phyloP scores from a whole-genome alignment of 2,113 vertebrate genomes.

The Chaetodon auriga region DNA sequence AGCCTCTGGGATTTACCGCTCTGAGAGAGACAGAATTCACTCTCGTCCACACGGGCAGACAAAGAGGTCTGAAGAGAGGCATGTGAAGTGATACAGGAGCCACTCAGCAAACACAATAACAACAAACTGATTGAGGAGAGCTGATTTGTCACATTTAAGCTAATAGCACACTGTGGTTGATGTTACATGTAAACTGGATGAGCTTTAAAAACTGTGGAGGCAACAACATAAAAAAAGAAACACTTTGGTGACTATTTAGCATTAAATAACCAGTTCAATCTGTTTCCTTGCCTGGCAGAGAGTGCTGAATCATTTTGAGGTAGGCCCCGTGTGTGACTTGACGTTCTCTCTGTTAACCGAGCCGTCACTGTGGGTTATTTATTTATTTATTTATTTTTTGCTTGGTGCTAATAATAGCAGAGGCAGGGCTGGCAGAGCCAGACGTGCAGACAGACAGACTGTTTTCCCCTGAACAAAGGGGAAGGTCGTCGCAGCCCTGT shows the following conservation, averaged over 20 bases:
- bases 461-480: conserved; percentile 51
- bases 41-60: conserved; percentile 22
- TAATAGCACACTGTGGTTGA: neutral
- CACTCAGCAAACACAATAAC: neutral
- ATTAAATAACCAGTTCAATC: neutral
- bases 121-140: neutral
- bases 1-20: conserved; percentile 56
- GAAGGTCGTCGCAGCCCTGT: neutral
- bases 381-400: conserved; percentile 16
- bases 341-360: conserved; percentile 32
- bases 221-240: neutral
- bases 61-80: conserved; percentile 26
- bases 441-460: conserved; percentile 57
- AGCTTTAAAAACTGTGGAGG: neutral
- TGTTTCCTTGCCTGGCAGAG: conserved; percentile 30
- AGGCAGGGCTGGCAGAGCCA: conserved; percentile 53
- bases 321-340: conserved; percentile 47
- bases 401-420: conserved; percentile 77
- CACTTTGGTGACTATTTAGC: neutral
- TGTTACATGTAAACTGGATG: neutral
- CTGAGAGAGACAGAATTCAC: conserved; percentile 33
- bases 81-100: neutral
- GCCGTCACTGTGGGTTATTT: neutral
- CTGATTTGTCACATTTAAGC: neutral
- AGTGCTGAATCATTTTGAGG: conserved; percentile 70